These are phyloP conservation scores for Selenia dentaria DNA, from an alignment of 2,888 invertebrate genomes.

Conservation along the genomic window DNA sequence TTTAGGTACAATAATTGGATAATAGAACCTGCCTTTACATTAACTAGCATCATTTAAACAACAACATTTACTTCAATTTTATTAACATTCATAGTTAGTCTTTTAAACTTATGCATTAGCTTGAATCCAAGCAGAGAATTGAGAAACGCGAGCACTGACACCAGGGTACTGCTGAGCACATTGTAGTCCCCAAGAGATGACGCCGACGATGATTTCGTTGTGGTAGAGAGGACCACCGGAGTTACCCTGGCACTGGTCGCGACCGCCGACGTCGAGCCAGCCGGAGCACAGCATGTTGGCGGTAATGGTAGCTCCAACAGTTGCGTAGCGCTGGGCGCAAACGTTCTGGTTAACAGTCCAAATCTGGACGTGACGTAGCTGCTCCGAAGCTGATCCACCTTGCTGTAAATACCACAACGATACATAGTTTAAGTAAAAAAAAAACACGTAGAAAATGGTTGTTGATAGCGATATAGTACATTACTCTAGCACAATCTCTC, in stretches of 20 bases:
- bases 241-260: conserved; percentile 56
- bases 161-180: conserved; percentile 50
- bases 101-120: conserved; percentile 40
- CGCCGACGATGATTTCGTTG: conserved; percentile 44
- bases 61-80: no score
- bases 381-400: conserved; percentile 28
- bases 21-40: no score
- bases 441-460: no score
- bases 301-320: neutral
- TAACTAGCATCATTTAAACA: no score
- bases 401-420: no score
- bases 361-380: conserved; percentile 43
- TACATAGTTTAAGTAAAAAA: no score
- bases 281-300: conserved; percentile 28
- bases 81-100: no score
- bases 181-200: conserved; percentile 45
- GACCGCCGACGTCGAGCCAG: conserved; percentile 45
- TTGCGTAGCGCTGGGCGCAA: conserved; percentile 34
- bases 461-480: no score
- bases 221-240: conserved; percentile 57
- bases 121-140: conserved; percentile 47
- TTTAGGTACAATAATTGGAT: no score
- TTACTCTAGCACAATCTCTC: no score
- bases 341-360: conserved; percentile 38
- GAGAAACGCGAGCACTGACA: conserved; percentile 48